A percentile compares a stretch with the other conserved stretches of the same genome.
Conservation (phyloP, 2,113 vertebrate genomes). For the Sula dactylatra region DNA sequence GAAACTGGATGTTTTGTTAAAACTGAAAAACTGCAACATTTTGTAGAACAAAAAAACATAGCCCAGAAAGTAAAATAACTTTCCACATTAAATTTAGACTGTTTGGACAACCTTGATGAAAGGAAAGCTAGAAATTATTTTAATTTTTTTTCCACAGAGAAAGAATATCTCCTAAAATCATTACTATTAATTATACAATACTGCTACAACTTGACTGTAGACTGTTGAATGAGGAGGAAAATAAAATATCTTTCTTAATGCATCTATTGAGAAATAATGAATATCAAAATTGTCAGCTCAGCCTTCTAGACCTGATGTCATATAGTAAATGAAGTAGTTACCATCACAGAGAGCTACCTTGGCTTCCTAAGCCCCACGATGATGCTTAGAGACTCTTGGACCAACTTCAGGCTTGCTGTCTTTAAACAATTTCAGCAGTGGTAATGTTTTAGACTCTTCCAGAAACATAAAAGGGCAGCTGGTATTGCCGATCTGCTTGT, state of each 20-base stretch:
- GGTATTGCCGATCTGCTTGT: neutral
- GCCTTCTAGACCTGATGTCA: neutral
- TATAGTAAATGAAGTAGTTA: neutral
- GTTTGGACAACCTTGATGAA: rapidly evolving
- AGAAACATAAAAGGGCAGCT: neutral
- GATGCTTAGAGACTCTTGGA: neutral
- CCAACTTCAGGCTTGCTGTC: neutral
- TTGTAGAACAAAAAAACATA: neutral
- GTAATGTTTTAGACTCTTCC: neutral
- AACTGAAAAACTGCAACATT: neutral
- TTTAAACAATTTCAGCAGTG: neutral
- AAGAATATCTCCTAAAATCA: neutral
- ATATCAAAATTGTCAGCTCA: neutral
- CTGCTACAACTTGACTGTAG: neutral
- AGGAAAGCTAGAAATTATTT: neutral
- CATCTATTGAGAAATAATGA: neutral
- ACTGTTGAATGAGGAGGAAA: neutral
- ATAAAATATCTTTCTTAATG: neutral
- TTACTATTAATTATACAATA: neutral
- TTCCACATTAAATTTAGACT: neutral
- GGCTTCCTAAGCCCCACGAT: neutral
- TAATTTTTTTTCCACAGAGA: rapidly evolving
- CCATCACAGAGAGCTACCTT: neutral
- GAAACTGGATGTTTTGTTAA: neutral
- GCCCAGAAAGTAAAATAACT: neutral